phyloP scores from a whole-genome alignment of 2,888 invertebrate species.

The Lissocephala sabroskyi region DNA sequence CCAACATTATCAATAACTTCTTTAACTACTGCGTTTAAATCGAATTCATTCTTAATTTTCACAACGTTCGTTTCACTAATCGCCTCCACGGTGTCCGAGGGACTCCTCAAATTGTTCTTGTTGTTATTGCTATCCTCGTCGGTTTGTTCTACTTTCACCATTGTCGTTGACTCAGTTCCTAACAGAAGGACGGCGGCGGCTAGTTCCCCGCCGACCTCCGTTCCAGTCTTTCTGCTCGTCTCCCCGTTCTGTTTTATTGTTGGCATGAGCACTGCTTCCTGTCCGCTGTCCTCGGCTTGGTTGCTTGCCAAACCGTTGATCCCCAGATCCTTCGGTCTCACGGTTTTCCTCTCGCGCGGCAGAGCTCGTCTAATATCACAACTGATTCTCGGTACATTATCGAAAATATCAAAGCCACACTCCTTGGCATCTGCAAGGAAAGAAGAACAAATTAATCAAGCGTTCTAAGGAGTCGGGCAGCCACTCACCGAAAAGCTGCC shows the following conservation, averaged over 20 bases:
- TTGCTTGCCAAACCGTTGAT: constrained; percentile 2
- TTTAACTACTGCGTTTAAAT: constrained; percentile 38
- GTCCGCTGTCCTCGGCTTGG: constrained; percentile 15
- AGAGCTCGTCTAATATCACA: constrained; percentile 71
- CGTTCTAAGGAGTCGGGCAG: not conserved
- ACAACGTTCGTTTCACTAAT: constrained; percentile 49
- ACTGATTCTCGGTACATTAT: constrained; percentile 68
- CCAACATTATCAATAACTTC: constrained; percentile 14
- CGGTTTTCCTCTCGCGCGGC: constrained; percentile 36
- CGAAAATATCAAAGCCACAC: constrained; percentile 69
- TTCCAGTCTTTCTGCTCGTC: constrained; percentile 52
- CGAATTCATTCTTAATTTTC: constrained; percentile 51
- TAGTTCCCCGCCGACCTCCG: not conserved
- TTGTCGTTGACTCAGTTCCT: constrained; percentile 13
- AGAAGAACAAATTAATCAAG: no score
- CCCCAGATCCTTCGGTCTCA: constrained; percentile 1
- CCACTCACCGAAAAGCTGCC: constrained; percentile 71
- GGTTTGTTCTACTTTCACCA: constrained; percentile 41
- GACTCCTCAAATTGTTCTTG: constrained; percentile 29
- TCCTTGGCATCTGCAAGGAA: constrained; percentile 72
- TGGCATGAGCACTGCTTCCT: no score
- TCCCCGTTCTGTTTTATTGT: constrained; percentile 47
- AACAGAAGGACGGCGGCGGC: no score
- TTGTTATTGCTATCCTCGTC: constrained; percentile 38
- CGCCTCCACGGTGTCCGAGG: not conserved